Percentiles rank a stretch among this genome's conserved stretches.
Conservation (phyloP, 1,140 invertebrate species). For the Trissolcus basalis region DNA sequence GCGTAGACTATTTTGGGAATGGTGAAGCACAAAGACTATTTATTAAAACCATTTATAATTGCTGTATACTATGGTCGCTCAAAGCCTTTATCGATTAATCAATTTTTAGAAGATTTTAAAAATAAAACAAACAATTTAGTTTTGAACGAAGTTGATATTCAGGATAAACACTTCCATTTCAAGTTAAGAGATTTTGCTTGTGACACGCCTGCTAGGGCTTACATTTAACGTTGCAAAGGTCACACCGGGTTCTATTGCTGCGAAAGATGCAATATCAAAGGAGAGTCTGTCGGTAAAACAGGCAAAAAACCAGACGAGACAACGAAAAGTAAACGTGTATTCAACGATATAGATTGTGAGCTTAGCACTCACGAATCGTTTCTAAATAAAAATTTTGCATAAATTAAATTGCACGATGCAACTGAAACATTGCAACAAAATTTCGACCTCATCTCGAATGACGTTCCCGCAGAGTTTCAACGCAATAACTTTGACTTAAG, state of each 20-base stretch:
- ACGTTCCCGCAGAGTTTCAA: conserved; percentile 32
- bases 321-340: conserved; percentile 12
- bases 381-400: background rate
- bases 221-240: conserved; percentile 7
- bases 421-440: conserved; percentile 8
- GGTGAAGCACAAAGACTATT: conserved; percentile 6
- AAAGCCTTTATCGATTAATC: conserved; percentile 7
- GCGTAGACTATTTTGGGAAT: conserved; percentile 16
- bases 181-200: background rate
- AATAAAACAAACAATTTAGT: conserved; percentile 5
- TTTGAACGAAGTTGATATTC: background rate
- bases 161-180: background rate
- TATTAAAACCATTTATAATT: conserved; percentile 13
- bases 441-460: conserved; percentile 14
- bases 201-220: background rate
- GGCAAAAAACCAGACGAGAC: conserved; percentile 2
- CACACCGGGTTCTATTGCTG: conserved; percentile 9
- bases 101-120: conserved; percentile 10
- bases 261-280: conserved; percentile 11
- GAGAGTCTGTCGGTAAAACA: background rate
- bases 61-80: conserved; percentile 10
- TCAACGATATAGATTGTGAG: conserved; percentile 7
- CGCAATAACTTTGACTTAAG: conserved; percentile 24
- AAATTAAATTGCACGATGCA: background rate
- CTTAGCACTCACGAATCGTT: conserved; percentile 7